Percentiles rank a stretch among this genome's conserved stretches.
Conservation (phyloP, 2,888 invertebrate species). For the Drosophila suboccidentalis region DNA sequence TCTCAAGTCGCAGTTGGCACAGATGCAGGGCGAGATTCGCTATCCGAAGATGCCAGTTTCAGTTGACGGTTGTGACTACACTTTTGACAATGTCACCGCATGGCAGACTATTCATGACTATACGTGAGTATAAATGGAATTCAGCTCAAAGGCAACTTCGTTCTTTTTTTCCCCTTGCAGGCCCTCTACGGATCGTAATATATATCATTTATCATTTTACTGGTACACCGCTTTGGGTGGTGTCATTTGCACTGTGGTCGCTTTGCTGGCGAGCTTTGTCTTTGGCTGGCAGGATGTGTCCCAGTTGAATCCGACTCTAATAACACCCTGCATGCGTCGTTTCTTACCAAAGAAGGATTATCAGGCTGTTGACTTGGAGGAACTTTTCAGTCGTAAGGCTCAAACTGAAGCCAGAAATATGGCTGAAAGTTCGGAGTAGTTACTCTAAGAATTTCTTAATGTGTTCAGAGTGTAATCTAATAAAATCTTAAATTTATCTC, state of each 20-base stretch:
- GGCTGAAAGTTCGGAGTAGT: neutral
- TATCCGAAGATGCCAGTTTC: conserved; percentile 87
- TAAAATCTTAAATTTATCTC: conserved; percentile 1
- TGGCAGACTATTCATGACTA: conserved; percentile 66
- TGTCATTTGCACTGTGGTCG: conserved; percentile 87
- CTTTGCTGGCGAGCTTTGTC: conserved; percentile 87
- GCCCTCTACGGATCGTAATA: conserved; percentile 73
- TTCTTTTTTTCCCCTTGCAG: conserved; percentile 37
- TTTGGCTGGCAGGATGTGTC: conserved; percentile 86
- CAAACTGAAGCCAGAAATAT: neutral
- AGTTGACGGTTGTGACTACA: conserved; percentile 86
- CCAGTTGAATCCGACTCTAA: conserved; percentile 87
- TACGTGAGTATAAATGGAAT: conserved; percentile 59
- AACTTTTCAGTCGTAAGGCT: conserved; percentile 56
- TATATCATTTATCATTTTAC: conserved; percentile 89
- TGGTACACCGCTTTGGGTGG: conserved; percentile 91
- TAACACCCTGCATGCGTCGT: conserved; percentile 89
- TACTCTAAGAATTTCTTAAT: neutral
- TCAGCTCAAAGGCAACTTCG: neutral
- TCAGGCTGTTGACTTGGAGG: conserved; percentile 56
- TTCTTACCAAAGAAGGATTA: conserved; percentile 81
- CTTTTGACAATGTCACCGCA: conserved; percentile 77
- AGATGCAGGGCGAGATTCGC: conserved; percentile 88
- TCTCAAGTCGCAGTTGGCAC: conserved; percentile 89
- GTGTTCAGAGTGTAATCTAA: conserved; percentile 4